phyloP scores from a whole-genome alignment of 2,888 invertebrate genomes.

The Meandrusa payeni region DNA sequence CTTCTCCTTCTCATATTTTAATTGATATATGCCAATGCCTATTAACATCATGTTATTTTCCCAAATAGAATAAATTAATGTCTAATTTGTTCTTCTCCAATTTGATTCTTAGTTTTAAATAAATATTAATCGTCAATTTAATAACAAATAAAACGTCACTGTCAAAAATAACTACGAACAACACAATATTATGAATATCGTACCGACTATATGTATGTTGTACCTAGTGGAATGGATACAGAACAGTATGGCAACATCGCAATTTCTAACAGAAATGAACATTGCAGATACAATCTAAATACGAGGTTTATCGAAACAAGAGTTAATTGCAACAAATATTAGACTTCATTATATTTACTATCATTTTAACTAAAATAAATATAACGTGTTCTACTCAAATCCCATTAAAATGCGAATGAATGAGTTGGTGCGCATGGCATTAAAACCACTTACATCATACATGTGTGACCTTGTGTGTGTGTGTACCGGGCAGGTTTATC shows the following conservation, averaged over 20 bases:
- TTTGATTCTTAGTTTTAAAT: no score
- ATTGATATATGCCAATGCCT: no score
- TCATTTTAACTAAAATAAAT: background rate
- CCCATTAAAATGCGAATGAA: background rate
- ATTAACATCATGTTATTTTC: no score
- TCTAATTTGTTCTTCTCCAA: no score
- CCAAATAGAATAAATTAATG: no score
- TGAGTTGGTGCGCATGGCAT: conserved; percentile 9
- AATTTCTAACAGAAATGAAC: conserved; percentile 18
- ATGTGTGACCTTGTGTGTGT: background rate
- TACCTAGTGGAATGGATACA: background rate
- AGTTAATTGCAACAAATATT: background rate
- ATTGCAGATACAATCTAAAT: background rate
- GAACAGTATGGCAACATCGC: conserved; percentile 39
- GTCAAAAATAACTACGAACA: no score
- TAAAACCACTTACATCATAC: background rate
- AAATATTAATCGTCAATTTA: no score
- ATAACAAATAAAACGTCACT: no score
- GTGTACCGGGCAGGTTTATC: conserved; percentile 11
- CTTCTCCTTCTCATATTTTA: no score
- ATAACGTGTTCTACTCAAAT: background rate
- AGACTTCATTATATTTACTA: background rate
- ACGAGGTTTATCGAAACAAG: background rate
- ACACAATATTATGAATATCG: no score
- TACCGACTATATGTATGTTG: no score